Conservation (phyloP, 2,888 invertebrate species). For the Caenorhabditis drosophilae region DNA sequence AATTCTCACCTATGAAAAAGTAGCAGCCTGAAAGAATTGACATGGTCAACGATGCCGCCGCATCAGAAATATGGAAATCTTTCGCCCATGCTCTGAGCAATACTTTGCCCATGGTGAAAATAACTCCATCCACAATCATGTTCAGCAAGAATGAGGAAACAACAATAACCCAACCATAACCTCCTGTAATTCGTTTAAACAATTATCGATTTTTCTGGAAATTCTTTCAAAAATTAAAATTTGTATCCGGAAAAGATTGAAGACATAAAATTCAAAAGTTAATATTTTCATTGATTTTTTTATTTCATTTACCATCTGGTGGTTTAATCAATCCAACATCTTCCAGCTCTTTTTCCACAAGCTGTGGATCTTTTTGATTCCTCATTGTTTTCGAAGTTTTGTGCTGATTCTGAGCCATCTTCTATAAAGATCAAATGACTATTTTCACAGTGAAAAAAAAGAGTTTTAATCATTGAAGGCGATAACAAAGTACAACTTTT, state of each 20-base stretch:
- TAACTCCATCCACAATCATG: constrained; percentile 89
- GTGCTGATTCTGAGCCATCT: too few species aligned
- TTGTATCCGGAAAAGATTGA: too few species aligned
- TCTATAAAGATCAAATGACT: neutral
- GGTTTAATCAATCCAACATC: constrained; percentile 58
- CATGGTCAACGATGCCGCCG: constrained; percentile 86
- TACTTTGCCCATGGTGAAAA: constrained; percentile 71
- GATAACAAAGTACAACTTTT: neutral
- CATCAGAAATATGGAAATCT: constrained; percentile 85
- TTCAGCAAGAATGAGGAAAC: constrained; percentile 96
- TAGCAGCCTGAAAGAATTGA: constrained; percentile 94
- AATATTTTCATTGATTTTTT: neutral
- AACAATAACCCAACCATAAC: constrained; percentile 92
- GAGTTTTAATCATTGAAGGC: too few species aligned
- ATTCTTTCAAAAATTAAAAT: neutral
- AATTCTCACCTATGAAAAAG: constrained; percentile 86
- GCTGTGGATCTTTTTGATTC: constrained; percentile 32
- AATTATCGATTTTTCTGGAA: neutral
- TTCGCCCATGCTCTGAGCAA: constrained; percentile 71
- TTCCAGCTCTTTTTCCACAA: constrained; percentile 57
- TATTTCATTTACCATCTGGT: constrained; percentile 57
- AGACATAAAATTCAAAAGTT: too few species aligned
- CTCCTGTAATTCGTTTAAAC: constrained; percentile 69
- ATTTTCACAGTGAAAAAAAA: neutral
- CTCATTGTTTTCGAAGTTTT: constrained; percentile 1